A percentile compares a stretch with the other conserved stretches of the same genome.
These are phyloP conservation scores for Cosmia trapezina DNA, from an alignment of 2,888 invertebrate genomes.

Conservation along the genomic window DNA sequence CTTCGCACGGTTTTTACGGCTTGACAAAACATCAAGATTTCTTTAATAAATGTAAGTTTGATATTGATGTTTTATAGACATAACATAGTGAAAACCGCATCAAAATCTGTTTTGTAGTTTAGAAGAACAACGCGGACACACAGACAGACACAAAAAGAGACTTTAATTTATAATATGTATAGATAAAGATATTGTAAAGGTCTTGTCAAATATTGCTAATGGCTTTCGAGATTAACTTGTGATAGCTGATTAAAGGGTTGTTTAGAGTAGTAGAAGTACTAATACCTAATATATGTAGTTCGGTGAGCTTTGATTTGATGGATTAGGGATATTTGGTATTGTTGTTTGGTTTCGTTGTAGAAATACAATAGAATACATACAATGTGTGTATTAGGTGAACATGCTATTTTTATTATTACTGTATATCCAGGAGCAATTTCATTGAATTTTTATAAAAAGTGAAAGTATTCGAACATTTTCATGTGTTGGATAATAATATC, in stretches of 20 bases:
- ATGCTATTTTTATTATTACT: neutral
- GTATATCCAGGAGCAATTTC: neutral
- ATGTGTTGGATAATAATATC: too few species aligned
- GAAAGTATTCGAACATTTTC: too few species aligned
- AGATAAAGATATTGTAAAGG: slow-evolving; percentile 8
- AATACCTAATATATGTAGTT: neutral
- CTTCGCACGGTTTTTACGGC: too few species aligned
- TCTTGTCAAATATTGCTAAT: slow-evolving; percentile 50
- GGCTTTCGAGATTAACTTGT: slow-evolving; percentile 43
- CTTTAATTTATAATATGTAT: too few species aligned
- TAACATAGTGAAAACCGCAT: too few species aligned
- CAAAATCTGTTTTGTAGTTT: too few species aligned
- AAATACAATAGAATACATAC: neutral
- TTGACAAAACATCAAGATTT: too few species aligned
- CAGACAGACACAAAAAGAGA: too few species aligned
- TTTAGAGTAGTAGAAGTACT: slow-evolving; percentile 2
- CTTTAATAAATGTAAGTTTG: too few species aligned
- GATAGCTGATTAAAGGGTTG: slow-evolving; percentile 31
- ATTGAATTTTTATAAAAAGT: neutral
- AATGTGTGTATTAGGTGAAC: neutral
- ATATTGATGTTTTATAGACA: too few species aligned
- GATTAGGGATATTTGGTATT: slow-evolving; percentile 5
- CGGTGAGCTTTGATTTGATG: slow-evolving; percentile 27
- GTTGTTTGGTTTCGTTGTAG: slow-evolving; percentile 3
- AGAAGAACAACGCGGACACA: too few species aligned